Base-by-base conservation (phyloP, 2,888 invertebrate species). In the Gortyna flavago region DNA sequence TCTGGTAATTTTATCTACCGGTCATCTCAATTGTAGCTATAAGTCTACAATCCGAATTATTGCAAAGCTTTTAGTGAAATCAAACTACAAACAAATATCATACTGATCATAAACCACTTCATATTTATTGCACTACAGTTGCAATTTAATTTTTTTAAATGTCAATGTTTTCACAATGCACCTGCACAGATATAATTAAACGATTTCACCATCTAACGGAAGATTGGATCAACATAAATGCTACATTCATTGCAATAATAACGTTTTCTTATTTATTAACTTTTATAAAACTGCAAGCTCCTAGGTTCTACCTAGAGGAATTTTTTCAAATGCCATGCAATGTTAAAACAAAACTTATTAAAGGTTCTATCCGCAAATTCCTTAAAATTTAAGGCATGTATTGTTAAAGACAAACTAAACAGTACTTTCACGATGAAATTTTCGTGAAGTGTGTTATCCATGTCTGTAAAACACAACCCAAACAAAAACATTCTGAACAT, bases 91-190 rank as follows among this genome's bases (percentile, higher is more conserved):
- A 83, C 48, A 75, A 69, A 72, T 68, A 77, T 67, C 7, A 57
- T n/a, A n/a, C n/a, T 11, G n/a, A n/a, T 57, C 13, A 67, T 59
- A 38, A 21, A n/a, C 21, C n/a, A 21, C 25, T 48, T 57, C n/a
- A 73, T 51, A 68, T 75, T 72, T 75, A 71, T 67, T 67, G 59
- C 67, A 77, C 1, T 41, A 35, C 48, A 57, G 35, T 32, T 73
- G 64, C 71, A 57, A 70, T 78, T 41, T 29, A 7, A 1, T 57
- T 35, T 72, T 70, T 57, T 65, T 65, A 73, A 83, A 83, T 84
- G 73, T 77, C 85, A 75, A 35, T 2, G 1, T 8, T 84, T 59
- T 78, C 16, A 35, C 54, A 85, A 81, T 13, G 29, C 71, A 32
- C 57, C 9, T 57, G 66, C 13, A n/a, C 16, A 66, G n/a, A 68